Percentiles rank a stretch among this genome's conserved stretches.
phyloP scores from a whole-genome alignment of 2,797 vertebrate species.

The Salmo trutta region DNA sequence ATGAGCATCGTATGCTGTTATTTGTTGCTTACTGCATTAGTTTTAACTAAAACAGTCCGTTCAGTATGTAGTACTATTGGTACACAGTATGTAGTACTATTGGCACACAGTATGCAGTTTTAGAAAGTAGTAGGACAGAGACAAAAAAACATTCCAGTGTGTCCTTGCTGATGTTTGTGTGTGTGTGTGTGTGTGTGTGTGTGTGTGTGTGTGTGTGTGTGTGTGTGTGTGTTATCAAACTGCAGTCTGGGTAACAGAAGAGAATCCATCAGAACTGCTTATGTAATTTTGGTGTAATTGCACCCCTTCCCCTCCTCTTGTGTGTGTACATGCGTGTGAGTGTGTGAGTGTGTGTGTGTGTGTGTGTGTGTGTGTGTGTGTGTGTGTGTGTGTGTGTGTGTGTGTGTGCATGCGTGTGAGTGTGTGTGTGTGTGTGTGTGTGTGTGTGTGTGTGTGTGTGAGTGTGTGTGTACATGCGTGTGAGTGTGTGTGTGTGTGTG shows the following conservation, averaged over 20 bases:
- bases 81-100: too few species aligned
- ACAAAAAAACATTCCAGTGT: not conserved
- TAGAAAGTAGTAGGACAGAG: too few species aligned
- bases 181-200: not conserved
- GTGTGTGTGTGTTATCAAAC: not conserved
- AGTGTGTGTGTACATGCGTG: not conserved
- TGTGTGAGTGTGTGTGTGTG: not conserved
- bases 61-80: too few species aligned
- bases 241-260: constrained; percentile 37
- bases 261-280: constrained; percentile 60
- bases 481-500: not conserved
- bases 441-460: too few species aligned
- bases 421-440: too few species aligned
- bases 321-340: not conserved
- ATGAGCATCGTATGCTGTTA: too few species aligned
- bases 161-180: not conserved
- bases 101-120: too few species aligned
- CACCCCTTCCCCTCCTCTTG: constrained; percentile 28
- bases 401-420: too few species aligned
- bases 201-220: constrained; percentile 5
- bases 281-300: constrained; percentile 61
- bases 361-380: constrained; percentile 5
- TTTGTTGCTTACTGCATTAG: too few species aligned
- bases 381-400: too few species aligned
- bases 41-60: too few species aligned